Conservation (phyloP, 2,888 invertebrate genomes). For the Camptogramma bilineatum region DNA sequence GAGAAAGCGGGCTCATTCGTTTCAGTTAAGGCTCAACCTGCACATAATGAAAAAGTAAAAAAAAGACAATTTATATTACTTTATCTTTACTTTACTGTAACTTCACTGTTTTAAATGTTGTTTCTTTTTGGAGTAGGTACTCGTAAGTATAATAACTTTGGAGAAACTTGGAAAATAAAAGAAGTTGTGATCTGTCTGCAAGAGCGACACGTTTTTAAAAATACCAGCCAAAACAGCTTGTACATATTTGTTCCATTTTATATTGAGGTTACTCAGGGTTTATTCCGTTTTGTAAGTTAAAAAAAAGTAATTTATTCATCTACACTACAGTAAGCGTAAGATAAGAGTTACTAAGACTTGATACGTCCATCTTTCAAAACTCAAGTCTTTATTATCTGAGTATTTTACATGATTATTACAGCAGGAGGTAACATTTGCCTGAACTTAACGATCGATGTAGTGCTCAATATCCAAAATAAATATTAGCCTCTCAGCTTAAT, state of each 20-base stretch:
- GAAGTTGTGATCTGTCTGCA: conserved; percentile 9
- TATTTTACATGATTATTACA: no score
- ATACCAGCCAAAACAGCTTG: background rate
- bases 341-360: no score
- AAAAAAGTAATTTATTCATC: no score
- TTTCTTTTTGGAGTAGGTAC: conserved; percentile 13
- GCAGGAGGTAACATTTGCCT: no score
- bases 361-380: no score
- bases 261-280: background rate
- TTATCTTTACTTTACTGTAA: conserved; percentile 16
- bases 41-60: conserved; percentile 41
- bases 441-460: no score
- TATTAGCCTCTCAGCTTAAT: no score
- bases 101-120: conserved; percentile 11
- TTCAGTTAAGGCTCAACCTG: conserved; percentile 43
- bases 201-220: conserved; percentile 13
- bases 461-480: no score
- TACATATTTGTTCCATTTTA: background rate
- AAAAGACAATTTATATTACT: conserved; percentile 37
- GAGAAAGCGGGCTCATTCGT: conserved; percentile 46
- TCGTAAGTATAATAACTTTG: conserved; percentile 9
- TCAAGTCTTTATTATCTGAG: no score
- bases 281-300: background rate
- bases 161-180: conserved; percentile 17
- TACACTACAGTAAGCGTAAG: no score